A percentile compares a stretch with the other conserved stretches of the same genome.
Evolutionary conservation across 2,888 invertebrate genomes (phyloP).

Genomic region (Autographa gamma): DNA sequence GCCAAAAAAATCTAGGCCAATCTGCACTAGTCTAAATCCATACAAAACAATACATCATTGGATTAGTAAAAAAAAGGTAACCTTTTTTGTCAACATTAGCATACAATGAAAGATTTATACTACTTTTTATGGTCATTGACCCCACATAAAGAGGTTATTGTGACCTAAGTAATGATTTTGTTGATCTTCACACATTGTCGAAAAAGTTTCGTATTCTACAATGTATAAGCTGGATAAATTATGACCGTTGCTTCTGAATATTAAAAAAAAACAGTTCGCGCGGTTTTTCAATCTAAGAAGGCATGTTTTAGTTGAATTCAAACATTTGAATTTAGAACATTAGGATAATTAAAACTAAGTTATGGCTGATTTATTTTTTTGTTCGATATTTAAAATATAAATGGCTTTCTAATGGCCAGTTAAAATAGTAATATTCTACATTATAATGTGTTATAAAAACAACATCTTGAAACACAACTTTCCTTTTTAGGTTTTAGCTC

Average conservation of each 20-base stretch:
- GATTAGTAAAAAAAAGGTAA: conserved; percentile 45
- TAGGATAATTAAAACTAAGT: neutral
- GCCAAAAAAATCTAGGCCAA: conserved; percentile 49
- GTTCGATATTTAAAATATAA: neutral
- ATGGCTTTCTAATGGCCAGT: conserved; percentile 28
- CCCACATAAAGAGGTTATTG: conserved; percentile 51
- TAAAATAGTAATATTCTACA: conserved; percentile 16
- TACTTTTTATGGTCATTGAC: conserved; percentile 56
- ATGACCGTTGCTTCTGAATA: conserved; percentile 31
- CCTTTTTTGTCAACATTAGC: conserved; percentile 60
- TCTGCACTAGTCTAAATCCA: conserved; percentile 42
- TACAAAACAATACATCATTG: conserved; percentile 56
- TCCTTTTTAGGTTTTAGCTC: conserved; percentile 42
- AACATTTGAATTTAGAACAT: neutral
- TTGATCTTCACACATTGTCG: conserved; percentile 27
- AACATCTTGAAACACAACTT: conserved; percentile 42
- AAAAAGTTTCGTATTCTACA: conserved; percentile 35
- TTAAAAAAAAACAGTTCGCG: conserved; percentile 12
- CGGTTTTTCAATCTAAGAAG: neutral
- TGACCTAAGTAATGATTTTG: conserved; percentile 58
- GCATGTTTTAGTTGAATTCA: neutral
- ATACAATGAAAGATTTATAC: conserved; percentile 63
- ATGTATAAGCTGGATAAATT: conserved; percentile 42
- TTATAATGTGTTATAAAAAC: conserved; percentile 21
- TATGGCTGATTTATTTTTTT: neutral